Percentiles rank a stretch among this genome's conserved stretches.
Evolutionary conservation across 2,797 vertebrate genomes (phyloP).

Genomic region (Peromyscus aztecus): DNA sequence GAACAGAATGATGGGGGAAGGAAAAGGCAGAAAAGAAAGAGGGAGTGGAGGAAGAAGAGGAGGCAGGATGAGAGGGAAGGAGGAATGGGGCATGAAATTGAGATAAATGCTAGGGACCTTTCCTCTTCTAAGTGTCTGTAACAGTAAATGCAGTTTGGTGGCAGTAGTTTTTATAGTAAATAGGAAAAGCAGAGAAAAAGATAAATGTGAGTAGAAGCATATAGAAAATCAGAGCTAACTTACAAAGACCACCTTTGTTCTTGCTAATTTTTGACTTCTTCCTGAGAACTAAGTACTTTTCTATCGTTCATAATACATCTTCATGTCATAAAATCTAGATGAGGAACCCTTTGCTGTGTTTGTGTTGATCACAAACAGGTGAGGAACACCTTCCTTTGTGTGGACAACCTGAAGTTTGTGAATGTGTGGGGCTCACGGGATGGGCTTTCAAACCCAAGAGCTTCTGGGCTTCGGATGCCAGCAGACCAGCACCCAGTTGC

Average conservation of each 20-base stretch:
- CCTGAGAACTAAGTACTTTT: not conserved
- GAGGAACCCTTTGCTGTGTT: not conserved
- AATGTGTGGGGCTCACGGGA: not conserved
- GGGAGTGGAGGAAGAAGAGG: no score
- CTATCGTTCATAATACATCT: not conserved
- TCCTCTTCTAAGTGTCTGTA: not conserved
- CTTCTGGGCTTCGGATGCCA: not conserved
- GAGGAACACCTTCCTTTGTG: not conserved
- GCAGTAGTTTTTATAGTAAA: not conserved
- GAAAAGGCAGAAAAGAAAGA: rapidly evolving
- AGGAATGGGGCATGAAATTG: not conserved
- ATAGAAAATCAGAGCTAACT: not conserved
- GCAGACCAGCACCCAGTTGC: not conserved
- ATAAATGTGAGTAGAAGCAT: not conserved
- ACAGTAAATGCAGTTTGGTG: not conserved
- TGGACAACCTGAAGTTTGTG: not conserved
- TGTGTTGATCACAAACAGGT: not conserved
- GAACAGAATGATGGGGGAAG: not conserved
- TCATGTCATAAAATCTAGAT: not conserved
- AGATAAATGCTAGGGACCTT: not conserved
- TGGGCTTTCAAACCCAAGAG: not conserved
- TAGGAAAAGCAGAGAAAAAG: not conserved
- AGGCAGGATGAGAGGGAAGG: no score
- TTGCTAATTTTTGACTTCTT: not conserved
- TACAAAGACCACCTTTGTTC: constrained; percentile 1